phyloP scores from a whole-genome alignment of 2,113 vertebrate species.

The Python bivittatus region DNA sequence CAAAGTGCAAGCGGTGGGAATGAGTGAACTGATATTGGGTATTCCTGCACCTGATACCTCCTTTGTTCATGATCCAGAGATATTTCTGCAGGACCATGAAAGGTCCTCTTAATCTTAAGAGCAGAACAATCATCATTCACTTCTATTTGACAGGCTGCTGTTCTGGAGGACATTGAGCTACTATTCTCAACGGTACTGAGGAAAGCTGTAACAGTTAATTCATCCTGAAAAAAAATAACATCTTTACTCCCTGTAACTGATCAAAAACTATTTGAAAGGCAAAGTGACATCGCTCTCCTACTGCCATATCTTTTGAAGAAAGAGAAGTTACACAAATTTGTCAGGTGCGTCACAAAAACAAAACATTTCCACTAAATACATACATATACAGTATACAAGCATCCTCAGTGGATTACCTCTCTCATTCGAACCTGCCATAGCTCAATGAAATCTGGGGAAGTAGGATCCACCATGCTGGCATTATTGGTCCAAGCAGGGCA shows the following conservation, averaged over 20 bases:
- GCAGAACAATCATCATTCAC: neutral
- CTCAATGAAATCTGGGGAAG: constrained; percentile 82
- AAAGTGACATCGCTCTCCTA: neutral
- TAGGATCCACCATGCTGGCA: constrained; percentile 81
- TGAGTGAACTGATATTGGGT: too few species aligned
- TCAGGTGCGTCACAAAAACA: neutral
- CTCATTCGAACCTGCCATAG: constrained; percentile 92
- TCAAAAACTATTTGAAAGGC: neutral
- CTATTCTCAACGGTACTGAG: neutral
- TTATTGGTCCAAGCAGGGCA: constrained; percentile 94
- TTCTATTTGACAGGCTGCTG: neutral
- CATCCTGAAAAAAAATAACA: neutral
- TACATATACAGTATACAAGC: too few species aligned
- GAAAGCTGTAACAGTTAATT: neutral
- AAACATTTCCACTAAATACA: neutral
- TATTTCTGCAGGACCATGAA: neutral
- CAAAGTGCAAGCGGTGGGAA: neutral
- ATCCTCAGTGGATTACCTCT: constrained; percentile 76
- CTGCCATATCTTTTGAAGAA: neutral
- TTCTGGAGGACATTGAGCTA: neutral
- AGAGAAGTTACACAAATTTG: neutral
- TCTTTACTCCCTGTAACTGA: neutral
- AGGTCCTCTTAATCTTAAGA: neutral
- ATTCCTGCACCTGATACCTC: too few species aligned
- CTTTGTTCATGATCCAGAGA: neutral